phyloP scores from a whole-genome alignment of 2,113 vertebrate genomes.

The Dascyllus trimaculatus region DNA sequence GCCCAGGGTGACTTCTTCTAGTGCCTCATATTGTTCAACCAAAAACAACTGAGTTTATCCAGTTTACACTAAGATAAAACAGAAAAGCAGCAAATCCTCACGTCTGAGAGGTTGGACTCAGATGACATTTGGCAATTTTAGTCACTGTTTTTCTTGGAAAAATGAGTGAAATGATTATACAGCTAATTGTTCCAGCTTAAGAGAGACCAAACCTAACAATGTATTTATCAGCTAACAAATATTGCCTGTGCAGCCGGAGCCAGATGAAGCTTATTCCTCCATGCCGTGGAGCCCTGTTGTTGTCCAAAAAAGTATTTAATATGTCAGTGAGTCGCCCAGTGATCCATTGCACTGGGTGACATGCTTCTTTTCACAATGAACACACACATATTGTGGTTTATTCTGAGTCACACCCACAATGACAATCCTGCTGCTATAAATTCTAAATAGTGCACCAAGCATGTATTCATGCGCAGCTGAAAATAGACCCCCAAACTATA shows the following conservation, averaged over 20 bases:
- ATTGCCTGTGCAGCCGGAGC: neutral
- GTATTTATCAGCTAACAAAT: neutral
- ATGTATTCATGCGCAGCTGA: neutral
- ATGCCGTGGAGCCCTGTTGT: neutral
- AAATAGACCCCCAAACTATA: neutral
- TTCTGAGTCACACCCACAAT: neutral
- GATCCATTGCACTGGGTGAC: constrained; percentile 6
- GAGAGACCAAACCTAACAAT: constrained; percentile 1
- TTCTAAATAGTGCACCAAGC: neutral
- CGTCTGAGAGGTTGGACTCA: neutral
- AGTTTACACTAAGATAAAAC: neutral
- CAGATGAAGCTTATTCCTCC: constrained; percentile 1
- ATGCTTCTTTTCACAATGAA: neutral
- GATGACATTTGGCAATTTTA: neutral
- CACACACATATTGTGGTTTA: neutral
- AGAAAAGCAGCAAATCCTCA: neutral
- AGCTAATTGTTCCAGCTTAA: neutral
- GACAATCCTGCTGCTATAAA: neutral
- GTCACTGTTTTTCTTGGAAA: neutral
- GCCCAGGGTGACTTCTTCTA: neutral
- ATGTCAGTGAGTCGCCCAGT: constrained; percentile 17
- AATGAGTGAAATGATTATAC: neutral
- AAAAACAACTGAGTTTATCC: no score
- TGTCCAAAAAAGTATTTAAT: constrained; percentile 11
- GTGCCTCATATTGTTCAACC: no score